Conservation (phyloP, 2,888 invertebrate genomes). For the Sarcophaga variegata region DNA sequence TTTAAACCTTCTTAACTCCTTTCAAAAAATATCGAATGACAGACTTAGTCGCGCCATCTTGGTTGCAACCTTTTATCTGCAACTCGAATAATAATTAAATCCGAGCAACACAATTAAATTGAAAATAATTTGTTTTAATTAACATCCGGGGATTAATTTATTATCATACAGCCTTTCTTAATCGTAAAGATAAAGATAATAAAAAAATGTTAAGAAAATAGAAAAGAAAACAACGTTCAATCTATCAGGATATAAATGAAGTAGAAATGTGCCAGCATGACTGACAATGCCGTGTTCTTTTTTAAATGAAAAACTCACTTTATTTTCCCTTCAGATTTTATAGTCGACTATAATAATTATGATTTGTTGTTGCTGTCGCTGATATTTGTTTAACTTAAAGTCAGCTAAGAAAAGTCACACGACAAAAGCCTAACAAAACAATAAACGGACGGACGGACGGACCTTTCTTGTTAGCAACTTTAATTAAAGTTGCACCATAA, state of each 20-base stretch:
- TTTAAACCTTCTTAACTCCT: no score
- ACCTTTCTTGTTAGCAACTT: constrained; percentile 54
- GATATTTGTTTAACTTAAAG: constrained; percentile 16
- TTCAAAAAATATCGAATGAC: no score
- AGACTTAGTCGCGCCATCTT: no score
- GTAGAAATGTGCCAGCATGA: neutral
- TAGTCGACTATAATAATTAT: constrained; percentile 31
- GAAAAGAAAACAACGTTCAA: constrained; percentile 2
- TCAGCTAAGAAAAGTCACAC: neutral
- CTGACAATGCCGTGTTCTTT: neutral
- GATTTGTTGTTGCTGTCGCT: constrained; percentile 12
- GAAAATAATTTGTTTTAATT: no score
- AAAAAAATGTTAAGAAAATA: neutral
- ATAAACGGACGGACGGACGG: neutral
- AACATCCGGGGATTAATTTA: constrained; percentile 26
- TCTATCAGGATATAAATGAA: constrained; percentile 33
- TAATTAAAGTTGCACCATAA: constrained; percentile 65
- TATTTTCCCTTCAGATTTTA: constrained; percentile 11
- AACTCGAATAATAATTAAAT: no score
- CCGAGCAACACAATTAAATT: no score
- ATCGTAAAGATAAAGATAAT: neutral
- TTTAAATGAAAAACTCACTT: neutral
- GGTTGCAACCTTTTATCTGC: no score
- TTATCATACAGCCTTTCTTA: constrained; percentile 21
- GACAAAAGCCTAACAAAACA: constrained; percentile 1